Evolutionary conservation across 2,797 vertebrate species (phyloP).

Genomic region (Spatula versicolor): DNA sequence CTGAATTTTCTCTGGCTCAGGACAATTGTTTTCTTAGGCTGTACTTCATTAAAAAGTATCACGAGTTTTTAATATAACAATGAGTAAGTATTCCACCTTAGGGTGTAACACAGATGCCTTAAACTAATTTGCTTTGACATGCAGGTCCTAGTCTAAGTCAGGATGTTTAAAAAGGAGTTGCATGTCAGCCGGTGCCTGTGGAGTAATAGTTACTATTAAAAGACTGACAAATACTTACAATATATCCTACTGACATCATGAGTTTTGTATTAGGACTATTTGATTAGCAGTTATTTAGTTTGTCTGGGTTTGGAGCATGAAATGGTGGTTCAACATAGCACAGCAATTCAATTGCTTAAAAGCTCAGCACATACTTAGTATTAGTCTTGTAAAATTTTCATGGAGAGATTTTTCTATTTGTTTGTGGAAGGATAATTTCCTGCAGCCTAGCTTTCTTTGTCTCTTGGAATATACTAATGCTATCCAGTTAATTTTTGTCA

Average conservation of each 20-base stretch:
- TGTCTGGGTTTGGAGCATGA: background rate
- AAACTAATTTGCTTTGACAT: conserved; percentile 1
- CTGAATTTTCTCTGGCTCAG: background rate
- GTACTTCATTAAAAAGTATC: conserved; percentile 26
- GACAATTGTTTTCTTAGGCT: conserved; percentile 10
- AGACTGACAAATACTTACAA: background rate
- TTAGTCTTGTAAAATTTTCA: conserved; percentile 21
- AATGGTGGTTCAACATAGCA: background rate
- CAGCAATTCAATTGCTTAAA: conserved; percentile 1
- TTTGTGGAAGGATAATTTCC: conserved; percentile 39
- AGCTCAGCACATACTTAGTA: background rate
- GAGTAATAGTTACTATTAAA: background rate
- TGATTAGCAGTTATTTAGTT: background rate
- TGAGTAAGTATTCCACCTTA: background rate
- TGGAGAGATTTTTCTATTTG: conserved; percentile 14
- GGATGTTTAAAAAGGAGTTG: background rate
- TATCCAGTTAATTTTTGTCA: conserved; percentile 48
- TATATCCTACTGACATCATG: background rate
- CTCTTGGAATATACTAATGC: conserved; percentile 13
- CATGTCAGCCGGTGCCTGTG: background rate
- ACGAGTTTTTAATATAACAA: background rate
- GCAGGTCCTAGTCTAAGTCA: background rate
- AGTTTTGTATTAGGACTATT: background rate
- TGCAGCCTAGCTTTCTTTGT: conserved; percentile 26
- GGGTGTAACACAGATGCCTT: background rate